Evolutionary conservation across 2,888 invertebrate species (phyloP).

Genomic region (Lasioglossum calceatum): DNA sequence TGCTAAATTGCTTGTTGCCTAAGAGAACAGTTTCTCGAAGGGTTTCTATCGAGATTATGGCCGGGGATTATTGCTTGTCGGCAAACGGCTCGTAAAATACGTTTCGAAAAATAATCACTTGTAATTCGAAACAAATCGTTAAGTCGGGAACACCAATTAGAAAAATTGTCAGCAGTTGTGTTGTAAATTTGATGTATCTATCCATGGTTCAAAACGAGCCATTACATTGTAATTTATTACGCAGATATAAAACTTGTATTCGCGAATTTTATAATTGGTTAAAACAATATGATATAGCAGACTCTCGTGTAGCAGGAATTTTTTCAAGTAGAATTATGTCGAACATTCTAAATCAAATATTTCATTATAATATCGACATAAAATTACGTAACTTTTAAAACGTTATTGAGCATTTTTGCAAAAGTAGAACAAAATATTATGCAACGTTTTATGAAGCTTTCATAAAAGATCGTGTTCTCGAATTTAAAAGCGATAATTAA

Average conservation of each 20-base stretch:
- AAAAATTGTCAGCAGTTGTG: background rate
- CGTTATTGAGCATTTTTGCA: background rate
- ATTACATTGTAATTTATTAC: background rate
- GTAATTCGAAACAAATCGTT: constrained; percentile 51
- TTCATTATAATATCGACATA: background rate
- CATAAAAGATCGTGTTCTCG: background rate
- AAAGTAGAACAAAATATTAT: background rate
- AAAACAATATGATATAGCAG: background rate
- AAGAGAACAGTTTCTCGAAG: constrained; percentile 59
- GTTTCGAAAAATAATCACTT: constrained; percentile 55
- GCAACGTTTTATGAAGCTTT: background rate
- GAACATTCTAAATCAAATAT: background rate
- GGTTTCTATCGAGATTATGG: constrained; percentile 31
- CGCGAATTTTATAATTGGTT: background rate
- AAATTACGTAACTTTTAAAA: background rate
- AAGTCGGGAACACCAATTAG: constrained; percentile 25
- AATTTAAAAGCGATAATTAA: background rate
- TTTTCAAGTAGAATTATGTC: background rate
- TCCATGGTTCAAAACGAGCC: background rate
- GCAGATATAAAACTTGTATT: background rate
- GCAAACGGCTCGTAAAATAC: constrained; percentile 43
- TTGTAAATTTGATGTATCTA: background rate
- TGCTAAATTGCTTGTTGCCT: constrained; percentile 65
- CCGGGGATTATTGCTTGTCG: constrained; percentile 41
- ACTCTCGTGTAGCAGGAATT: background rate